Evolutionary conservation across 2,797 vertebrate species (phyloP), one percentile per base, ranked within the genome.

Genomic region (Gambusia yucatana): DNA sequence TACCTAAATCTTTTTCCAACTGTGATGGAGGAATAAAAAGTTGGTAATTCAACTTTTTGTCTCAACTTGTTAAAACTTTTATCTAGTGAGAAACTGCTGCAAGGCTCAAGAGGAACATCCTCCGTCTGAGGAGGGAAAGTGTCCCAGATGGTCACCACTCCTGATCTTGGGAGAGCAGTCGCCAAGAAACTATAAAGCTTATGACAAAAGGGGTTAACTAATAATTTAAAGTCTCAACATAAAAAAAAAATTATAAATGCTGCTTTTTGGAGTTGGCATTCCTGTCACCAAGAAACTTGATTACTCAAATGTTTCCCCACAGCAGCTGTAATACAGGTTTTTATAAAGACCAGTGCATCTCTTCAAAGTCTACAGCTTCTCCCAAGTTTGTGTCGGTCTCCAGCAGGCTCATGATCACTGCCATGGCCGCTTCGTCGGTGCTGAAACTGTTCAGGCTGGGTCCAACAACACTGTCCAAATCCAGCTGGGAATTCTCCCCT

Each of bases 321-420:
- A 82, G 67, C 73, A 61, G 78, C 52, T 74, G 75, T 75, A 70
- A 78, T 76, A 52, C 16, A 74, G 77, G 72, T 85, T 87, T 87
- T 94, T 97, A 98, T 73, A 98, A 95, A 89, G 96, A 96, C 98
- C 97, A 98, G 46, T 95, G 97, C 88, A 98, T 97, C 70, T 97
- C 96, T 69, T 95, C 96, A 86, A 99, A 96, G 92, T 97, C 97
- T 80, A 95, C 94, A 0, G 96, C 89, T 9, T 97, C 97, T 0
- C 94, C 96, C 77, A 98, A 90, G 76, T 96, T 97, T 41, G 96
- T 95, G 30, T 98, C 97, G 0, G 97, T 97, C 94, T 99, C 97
- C 91, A 98, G 91, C 83, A 98, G 96, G 93, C 97, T 98, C 97
- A 98, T 98, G 84, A 99, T 97, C 73, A 97, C 96, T 0, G 97